Evolutionary conservation across 2,113 vertebrate species (phyloP).

Genomic region (Myotis davidii): DNA sequence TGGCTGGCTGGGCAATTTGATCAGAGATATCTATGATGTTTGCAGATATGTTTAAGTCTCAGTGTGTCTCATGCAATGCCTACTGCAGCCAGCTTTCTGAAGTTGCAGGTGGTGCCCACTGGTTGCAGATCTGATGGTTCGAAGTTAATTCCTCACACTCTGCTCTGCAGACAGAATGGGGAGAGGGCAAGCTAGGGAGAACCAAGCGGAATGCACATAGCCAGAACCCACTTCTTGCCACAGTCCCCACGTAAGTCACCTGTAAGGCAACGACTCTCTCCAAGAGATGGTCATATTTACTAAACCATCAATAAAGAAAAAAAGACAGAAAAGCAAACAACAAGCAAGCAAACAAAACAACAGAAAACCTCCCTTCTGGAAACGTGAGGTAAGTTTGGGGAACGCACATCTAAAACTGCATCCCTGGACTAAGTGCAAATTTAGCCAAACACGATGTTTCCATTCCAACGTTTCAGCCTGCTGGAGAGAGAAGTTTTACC

Average conservation of each 20-base stretch:
- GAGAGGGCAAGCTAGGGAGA: neutral
- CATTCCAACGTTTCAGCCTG: constrained; percentile 78
- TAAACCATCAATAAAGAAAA: neutral
- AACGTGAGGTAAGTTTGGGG: neutral
- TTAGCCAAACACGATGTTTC: constrained; percentile 68
- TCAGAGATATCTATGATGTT: neutral
- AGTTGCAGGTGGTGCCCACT: neutral
- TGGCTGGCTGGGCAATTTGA: neutral
- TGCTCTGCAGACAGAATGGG: neutral
- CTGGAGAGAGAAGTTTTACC: constrained; percentile 76
- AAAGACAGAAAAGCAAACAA: neutral
- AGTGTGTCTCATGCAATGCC: neutral
- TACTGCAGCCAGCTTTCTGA: neutral
- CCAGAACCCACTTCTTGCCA: neutral
- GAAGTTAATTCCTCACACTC: neutral
- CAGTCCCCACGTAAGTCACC: neutral
- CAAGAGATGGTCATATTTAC: neutral
- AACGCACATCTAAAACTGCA: neutral
- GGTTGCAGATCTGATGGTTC: neutral
- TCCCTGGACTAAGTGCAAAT: constrained; percentile 47
- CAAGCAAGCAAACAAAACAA: neutral
- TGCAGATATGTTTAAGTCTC: neutral
- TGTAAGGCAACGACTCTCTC: neutral
- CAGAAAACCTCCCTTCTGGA: neutral
- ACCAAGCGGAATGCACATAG: neutral